These are phyloP conservation scores for Drosophila heteroneura DNA, from an alignment of 2,888 invertebrate species.

Conservation along the genomic window DNA sequence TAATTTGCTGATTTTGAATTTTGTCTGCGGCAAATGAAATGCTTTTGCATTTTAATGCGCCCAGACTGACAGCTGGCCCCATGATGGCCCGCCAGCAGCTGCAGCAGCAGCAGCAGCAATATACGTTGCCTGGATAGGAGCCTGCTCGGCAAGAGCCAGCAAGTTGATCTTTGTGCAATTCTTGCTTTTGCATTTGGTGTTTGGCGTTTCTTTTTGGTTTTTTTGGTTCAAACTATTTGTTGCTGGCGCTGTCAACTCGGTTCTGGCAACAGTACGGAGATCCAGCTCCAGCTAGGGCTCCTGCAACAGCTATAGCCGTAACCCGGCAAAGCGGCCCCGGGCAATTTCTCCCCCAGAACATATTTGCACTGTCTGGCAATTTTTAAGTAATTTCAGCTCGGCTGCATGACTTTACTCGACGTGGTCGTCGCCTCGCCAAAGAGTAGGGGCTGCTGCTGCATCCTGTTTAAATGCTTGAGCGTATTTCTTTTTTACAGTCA, in stretches of 20 bases:
- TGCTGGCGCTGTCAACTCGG: constrained; percentile 75
- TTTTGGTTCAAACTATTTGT: constrained; percentile 70
- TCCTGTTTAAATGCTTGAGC: constrained; percentile 75
- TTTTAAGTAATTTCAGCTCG: constrained; percentile 79
- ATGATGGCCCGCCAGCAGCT: constrained; percentile 33
- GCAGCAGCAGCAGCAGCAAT: background rate
- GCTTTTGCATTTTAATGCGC: constrained; percentile 81
- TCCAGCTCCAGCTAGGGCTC: constrained; percentile 14
- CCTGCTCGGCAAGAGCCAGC: constrained; percentile 30
- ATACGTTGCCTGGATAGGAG: background rate
- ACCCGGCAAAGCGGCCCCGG: constrained; percentile 29
- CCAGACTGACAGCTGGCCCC: constrained; percentile 76
- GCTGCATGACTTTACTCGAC: constrained; percentile 67
- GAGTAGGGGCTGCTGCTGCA: constrained; percentile 48
- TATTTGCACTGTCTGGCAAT: constrained; percentile 80
- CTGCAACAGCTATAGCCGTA: constrained; percentile 8
- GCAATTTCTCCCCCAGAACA: constrained; percentile 64
- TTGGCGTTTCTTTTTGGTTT: background rate
- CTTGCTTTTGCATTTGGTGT: constrained; percentile 36
- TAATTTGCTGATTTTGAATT: constrained; percentile 81
- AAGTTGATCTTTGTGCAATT: constrained; percentile 68
- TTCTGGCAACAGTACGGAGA: constrained; percentile 22
- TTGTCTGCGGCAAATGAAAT: constrained; percentile 79
- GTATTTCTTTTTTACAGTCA: constrained; percentile 32
- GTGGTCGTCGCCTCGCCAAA: constrained; percentile 41